Conservation (phyloP, 2,888 invertebrate species). For the Hydroisotoma schaefferi region DNA sequence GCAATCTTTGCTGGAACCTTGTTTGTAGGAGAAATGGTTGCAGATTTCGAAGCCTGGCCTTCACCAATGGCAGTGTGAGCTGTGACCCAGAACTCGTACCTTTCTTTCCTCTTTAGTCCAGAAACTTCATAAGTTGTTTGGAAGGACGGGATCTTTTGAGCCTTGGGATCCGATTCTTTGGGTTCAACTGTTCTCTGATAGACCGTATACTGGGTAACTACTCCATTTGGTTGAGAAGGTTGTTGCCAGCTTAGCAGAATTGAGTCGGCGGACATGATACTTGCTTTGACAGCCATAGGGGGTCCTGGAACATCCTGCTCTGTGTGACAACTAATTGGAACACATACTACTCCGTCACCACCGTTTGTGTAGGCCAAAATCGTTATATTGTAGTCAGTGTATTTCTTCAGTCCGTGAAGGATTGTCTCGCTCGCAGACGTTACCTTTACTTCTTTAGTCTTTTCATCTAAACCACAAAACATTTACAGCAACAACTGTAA, state of each 20-base stretch:
- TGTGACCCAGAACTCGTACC: conserved; percentile 92
- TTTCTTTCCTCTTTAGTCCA: conserved; percentile 72
- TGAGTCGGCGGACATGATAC: conserved; percentile 86
- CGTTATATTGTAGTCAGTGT: conserved; percentile 95
- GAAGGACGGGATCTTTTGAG: conserved; percentile 65
- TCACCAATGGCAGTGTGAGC: conserved; percentile 92
- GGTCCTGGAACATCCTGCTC: conserved; percentile 94
- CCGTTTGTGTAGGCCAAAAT: conserved; percentile 91
- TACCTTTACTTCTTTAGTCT: conserved; percentile 84
- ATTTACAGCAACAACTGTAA: not conserved
- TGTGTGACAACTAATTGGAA: conserved; percentile 86
- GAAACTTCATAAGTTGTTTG: conserved; percentile 84
- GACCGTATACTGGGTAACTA: conserved; percentile 87
- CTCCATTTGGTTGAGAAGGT: conserved; percentile 87
- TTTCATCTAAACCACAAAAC: conserved; percentile 64
- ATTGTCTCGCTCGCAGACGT: conserved; percentile 90
- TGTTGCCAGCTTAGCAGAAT: conserved; percentile 74
- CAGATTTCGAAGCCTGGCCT: conserved; percentile 83
- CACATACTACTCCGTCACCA: conserved; percentile 86
- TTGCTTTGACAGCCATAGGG: conserved; percentile 86
- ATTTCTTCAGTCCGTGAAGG: conserved; percentile 87
- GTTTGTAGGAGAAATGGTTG: conserved; percentile 73
- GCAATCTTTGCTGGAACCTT: conserved; percentile 89
- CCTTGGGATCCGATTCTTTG: conserved; percentile 49
- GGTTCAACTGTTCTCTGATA: conserved; percentile 56